These are phyloP conservation scores for Halesus radiatus DNA, from an alignment of 1,140 invertebrate species.

Conservation along the genomic window DNA sequence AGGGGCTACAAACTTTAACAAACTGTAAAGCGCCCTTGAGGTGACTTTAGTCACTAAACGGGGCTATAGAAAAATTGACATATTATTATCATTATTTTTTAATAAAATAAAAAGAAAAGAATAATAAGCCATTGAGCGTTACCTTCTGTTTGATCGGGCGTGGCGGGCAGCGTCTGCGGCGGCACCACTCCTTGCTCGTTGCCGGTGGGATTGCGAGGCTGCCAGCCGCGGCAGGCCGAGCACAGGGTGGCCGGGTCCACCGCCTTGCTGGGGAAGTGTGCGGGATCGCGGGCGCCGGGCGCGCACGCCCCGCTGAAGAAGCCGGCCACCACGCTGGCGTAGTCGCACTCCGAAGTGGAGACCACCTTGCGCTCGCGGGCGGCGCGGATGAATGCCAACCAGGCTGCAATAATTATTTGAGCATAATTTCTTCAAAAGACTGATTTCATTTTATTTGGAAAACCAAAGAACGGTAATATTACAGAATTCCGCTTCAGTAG, in stretches of 20 bases:
- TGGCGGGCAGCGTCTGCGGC: not conserved
- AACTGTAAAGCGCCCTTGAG: no score
- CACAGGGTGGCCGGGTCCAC: slow-evolving; percentile 60
- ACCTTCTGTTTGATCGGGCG: not conserved
- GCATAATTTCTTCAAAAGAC: no score
- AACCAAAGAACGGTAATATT: no score
- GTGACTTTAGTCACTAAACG: no score
- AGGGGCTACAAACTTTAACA: no score
- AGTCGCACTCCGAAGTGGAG: slow-evolving; percentile 69
- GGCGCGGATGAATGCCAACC: slow-evolving; percentile 72
- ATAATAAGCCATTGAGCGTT: no score
- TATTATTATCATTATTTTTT: no score
- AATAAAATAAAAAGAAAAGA: no score
- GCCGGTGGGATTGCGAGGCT: slow-evolving; percentile 30
- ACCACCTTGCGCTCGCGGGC: slow-evolving; percentile 67
- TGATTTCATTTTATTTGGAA: no score
- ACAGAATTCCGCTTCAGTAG: no score
- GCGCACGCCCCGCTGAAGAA: slow-evolving; percentile 73
- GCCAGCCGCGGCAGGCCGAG: slow-evolving; percentile 57
- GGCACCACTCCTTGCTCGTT: slow-evolving; percentile 49
- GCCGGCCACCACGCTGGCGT: slow-evolving; percentile 69
- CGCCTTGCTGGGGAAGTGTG: slow-evolving; percentile 63
- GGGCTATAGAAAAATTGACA: no score
- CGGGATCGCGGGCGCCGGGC: slow-evolving; percentile 70
- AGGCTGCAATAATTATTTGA: slow-evolving; percentile 66